These are phyloP conservation scores for Ochropacha duplaris DNA, from an alignment of 2,888 invertebrate species.

Conservation along the genomic window DNA sequence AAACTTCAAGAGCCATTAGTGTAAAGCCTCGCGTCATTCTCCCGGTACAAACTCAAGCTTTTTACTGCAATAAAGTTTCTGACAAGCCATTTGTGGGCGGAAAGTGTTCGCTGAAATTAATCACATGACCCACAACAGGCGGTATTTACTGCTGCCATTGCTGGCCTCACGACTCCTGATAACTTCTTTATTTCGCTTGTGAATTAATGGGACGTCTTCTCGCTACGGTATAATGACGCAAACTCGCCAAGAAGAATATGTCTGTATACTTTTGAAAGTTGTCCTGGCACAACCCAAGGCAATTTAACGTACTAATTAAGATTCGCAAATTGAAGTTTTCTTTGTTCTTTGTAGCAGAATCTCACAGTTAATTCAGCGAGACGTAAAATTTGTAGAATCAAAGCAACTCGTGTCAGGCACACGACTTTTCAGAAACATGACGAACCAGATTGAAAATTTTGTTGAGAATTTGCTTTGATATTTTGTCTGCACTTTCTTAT, in stretches of 20 bases:
- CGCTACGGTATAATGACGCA: slow-evolving; percentile 27
- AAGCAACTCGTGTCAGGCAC: slow-evolving; percentile 60
- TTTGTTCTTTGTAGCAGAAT: slow-evolving; percentile 61
- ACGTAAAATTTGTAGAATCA: slow-evolving; percentile 67
- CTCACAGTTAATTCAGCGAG: slow-evolving; percentile 58
- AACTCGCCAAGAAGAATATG: slow-evolving; percentile 18
- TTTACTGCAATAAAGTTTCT: slow-evolving; percentile 79
- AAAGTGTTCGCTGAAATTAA: slow-evolving; percentile 74
- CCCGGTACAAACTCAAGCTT: slow-evolving; percentile 66
- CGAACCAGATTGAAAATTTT: slow-evolving; percentile 42
- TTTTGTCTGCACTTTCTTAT: slow-evolving; percentile 34
- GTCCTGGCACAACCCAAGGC: slow-evolving; percentile 27
- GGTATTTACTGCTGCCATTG: slow-evolving; percentile 52
- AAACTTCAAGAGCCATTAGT: slow-evolving; percentile 71
- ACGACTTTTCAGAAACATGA: slow-evolving; percentile 42
- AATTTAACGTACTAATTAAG: slow-evolving; percentile 59
- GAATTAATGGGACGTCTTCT: slow-evolving; percentile 38
- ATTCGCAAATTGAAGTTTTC: slow-evolving; percentile 58
- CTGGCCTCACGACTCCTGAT: slow-evolving; percentile 49
- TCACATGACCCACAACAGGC: slow-evolving; percentile 65
- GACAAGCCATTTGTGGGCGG: slow-evolving; percentile 75
- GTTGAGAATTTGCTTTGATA: slow-evolving; percentile 40
- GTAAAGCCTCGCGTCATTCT: slow-evolving; percentile 71
- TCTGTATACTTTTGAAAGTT: slow-evolving; percentile 39
- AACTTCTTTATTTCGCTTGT: slow-evolving; percentile 58